Conservation (phyloP, 2,888 invertebrate species). For the Drosophila kambysellisi region DNA sequence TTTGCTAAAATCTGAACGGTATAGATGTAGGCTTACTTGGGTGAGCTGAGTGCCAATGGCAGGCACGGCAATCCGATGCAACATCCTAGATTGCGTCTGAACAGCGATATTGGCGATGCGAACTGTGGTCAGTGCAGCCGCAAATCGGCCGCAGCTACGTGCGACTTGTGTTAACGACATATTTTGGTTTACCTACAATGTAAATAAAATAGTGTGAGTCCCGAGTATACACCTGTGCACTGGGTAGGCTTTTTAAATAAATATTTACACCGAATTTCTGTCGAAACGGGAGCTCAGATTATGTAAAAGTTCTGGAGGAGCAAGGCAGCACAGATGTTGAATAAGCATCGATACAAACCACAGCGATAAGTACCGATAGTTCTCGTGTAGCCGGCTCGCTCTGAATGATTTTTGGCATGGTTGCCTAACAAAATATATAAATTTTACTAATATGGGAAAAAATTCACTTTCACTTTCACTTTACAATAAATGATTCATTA, state of each 20-base stretch:
- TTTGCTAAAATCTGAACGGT: neutral
- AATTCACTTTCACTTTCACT: too few relatives aligned
- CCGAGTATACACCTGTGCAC: neutral
- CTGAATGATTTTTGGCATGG: constrained; percentile 4
- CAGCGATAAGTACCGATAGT: constrained; percentile 14
- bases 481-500: neutral
- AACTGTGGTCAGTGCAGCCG: constrained; percentile 70
- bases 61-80: constrained; percentile 80
- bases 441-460: neutral
- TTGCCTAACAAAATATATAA: neutral
- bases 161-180: constrained; percentile 84
- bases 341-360: constrained; percentile 27
- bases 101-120: constrained; percentile 59
- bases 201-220: constrained; percentile 23
- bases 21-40: constrained; percentile 61
- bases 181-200: constrained; percentile 59
- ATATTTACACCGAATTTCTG: constrained; percentile 68
- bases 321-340: constrained; percentile 53
- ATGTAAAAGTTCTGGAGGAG: constrained; percentile 82
- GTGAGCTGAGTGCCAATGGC: constrained; percentile 71
- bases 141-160: constrained; percentile 82
- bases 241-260: constrained; percentile 16
- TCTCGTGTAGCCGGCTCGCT: neutral
- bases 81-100: constrained; percentile 80
- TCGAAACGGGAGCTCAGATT: constrained; percentile 72